A percentile compares a stretch with the other conserved stretches of the same genome.
phyloP scores from a whole-genome alignment of 2,888 invertebrate species.

The Melinopterus prodromus region DNA sequence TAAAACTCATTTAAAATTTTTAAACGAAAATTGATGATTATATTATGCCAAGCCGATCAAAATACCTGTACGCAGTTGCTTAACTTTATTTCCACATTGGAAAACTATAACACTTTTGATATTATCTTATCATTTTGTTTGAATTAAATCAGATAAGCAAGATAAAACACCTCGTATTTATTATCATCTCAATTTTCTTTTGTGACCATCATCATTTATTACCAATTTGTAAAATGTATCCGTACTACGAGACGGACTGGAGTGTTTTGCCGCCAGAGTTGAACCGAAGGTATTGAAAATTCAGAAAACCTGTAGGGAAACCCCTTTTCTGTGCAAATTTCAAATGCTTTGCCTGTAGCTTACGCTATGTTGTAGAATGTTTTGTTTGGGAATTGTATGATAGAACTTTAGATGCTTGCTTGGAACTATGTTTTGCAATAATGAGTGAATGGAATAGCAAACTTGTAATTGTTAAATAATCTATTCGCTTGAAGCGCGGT shows the following conservation, averaged over 20 bases:
- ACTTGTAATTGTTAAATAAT: conserved; percentile 5
- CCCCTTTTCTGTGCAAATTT: conserved; percentile 5
- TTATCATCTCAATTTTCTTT: background rate
- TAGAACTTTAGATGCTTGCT: background rate
- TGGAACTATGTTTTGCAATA: conserved; percentile 7
- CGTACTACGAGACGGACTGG: conserved; percentile 82
- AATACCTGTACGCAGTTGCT: conserved; percentile 17
- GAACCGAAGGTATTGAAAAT: conserved; percentile 75
- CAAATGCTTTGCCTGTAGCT: conserved; percentile 13
- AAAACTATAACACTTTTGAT: conserved; percentile 6
- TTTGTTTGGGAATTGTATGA: background rate
- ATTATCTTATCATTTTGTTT: conserved; percentile 26
- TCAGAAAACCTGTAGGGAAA: background rate
- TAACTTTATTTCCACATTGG: conserved; percentile 6
- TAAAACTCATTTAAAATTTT: no score
- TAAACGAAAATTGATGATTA: background rate
- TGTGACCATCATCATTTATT: conserved; percentile 22
- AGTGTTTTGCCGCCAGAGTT: conserved; percentile 86
- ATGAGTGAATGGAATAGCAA: background rate
- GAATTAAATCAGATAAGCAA: conserved; percentile 13
- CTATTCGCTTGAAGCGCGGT: background rate
- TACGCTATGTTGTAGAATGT: background rate
- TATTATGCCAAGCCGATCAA: background rate
- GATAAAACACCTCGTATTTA: conserved; percentile 11
- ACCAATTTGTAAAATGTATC: conserved; percentile 60